A percentile compares a stretch with the other conserved stretches of the same genome.
These are phyloP conservation scores for Tetragonula clypearis DNA, from an alignment of 1,140 invertebrate species.

Conservation along the genomic window DNA sequence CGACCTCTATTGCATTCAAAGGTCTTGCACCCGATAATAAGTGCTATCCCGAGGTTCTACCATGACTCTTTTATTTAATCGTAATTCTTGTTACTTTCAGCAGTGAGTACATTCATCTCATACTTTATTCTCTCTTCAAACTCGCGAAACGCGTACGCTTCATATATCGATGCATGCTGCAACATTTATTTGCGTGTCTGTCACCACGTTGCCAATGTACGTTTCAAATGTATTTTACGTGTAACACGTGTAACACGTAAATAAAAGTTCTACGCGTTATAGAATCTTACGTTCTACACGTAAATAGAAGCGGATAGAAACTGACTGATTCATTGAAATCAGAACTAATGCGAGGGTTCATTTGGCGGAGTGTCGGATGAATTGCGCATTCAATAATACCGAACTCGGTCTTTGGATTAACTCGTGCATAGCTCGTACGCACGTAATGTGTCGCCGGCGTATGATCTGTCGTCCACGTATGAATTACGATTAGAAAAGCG, in stretches of 20 bases:
- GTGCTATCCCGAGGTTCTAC: background rate
- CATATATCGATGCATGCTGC: no score
- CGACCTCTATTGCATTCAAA: constrained; percentile 14
- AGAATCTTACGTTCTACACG: no score
- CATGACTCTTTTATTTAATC: no score
- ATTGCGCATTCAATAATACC: background rate
- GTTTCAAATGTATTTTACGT: background rate
- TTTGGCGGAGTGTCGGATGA: background rate
- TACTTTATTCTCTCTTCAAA: background rate
- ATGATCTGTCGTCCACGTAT: constrained; percentile 50
- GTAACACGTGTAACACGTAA: background rate
- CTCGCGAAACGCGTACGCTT: background rate
- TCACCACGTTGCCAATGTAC: background rate
- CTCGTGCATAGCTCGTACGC: background rate
- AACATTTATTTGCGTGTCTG: background rate
- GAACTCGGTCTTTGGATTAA: background rate
- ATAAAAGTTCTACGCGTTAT: no score
- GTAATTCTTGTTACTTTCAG: background rate
- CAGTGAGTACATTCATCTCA: background rate
- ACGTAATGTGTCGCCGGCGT: background rate
- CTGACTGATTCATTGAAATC: background rate
- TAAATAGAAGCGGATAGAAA: background rate
- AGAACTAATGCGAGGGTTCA: background rate
- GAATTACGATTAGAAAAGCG: constrained; percentile 60
- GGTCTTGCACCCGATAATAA: background rate